phyloP scores from a whole-genome alignment of 2,888 invertebrate genomes.

The Caenorhabditis uteleia region DNA sequence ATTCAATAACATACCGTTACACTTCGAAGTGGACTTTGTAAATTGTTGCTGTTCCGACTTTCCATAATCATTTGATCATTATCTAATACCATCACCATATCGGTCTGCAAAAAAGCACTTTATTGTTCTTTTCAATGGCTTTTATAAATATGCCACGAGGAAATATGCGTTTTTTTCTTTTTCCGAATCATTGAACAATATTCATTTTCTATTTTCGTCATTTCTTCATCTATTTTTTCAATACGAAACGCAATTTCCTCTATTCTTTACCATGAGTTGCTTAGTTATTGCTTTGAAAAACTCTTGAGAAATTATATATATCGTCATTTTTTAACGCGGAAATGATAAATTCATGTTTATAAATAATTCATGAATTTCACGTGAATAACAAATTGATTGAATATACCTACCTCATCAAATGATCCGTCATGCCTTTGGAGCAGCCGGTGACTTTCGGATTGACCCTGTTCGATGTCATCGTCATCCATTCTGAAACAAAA shows the following conservation, averaged over 20 bases:
- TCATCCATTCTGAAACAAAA: slow-evolving; percentile 29
- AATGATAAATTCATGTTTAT: background rate
- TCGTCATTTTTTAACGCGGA: no score
- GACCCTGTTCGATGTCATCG: slow-evolving; percentile 25
- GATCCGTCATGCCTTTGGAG: slow-evolving; percentile 13
- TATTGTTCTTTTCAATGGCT: no score
- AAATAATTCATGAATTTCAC: background rate
- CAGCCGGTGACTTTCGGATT: slow-evolving; percentile 25
- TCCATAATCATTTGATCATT: slow-evolving; percentile 41
- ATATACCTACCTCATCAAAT: slow-evolving; percentile 18
- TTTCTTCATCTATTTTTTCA: no score
- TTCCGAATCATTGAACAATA: background rate
- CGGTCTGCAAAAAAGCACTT: slow-evolving; percentile 14
- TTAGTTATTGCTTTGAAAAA: no score
- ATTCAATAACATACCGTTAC: slow-evolving; percentile 37
- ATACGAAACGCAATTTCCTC: no score
- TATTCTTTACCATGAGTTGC: no score
- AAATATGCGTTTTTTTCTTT: background rate
- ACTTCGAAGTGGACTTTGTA: slow-evolving; percentile 49
- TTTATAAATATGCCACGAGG: no score
- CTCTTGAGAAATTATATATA: no score
- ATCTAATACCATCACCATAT: slow-evolving; percentile 44
- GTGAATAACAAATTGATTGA: background rate
- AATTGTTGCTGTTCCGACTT: slow-evolving; percentile 31
- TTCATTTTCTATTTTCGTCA: no score